A percentile compares a stretch with the other conserved stretches of the same genome.
phyloP scores from a whole-genome alignment of 1,140 invertebrate species.

The Leptopilina boulardi region DNA sequence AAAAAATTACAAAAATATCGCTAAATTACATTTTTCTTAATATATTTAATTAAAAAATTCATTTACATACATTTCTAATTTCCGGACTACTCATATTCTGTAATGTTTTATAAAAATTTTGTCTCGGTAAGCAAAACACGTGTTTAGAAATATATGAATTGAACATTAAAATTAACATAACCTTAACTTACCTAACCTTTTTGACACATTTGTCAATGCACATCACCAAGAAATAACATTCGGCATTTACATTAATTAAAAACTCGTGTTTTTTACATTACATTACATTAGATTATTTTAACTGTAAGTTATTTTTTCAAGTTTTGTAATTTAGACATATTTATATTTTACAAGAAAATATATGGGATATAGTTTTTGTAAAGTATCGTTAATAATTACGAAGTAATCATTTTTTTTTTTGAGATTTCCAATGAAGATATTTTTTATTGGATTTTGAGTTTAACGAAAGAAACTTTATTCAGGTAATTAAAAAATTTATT shows the following conservation, averaged over 20 bases:
- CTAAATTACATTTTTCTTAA: conserved; percentile 1
- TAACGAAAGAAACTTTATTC: not conserved
- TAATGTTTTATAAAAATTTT: not conserved
- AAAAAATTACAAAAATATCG: not conserved
- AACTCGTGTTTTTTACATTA: no score
- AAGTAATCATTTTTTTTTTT: no score
- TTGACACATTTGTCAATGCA: not conserved
- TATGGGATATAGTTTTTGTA: no score
- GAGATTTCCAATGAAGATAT: not conserved
- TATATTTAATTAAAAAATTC: not conserved
- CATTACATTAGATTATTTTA: no score
- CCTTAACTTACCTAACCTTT: not conserved
- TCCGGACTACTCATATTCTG: conserved; percentile 45
- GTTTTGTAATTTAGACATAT: not conserved
- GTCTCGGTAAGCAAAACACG: not conserved
- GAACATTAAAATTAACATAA: not conserved
- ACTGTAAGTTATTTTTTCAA: not conserved
- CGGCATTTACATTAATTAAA: no score
- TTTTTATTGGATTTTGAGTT: not conserved
- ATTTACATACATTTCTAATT: conserved; percentile 51
- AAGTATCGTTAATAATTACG: no score
- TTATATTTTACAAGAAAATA: no score
- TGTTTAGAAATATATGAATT: conserved; percentile 5
- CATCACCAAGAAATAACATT: not conserved
- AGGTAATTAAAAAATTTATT: not conserved